phyloP scores from a whole-genome alignment of 2,797 vertebrate genomes.

The Capromys pilorides region DNA sequence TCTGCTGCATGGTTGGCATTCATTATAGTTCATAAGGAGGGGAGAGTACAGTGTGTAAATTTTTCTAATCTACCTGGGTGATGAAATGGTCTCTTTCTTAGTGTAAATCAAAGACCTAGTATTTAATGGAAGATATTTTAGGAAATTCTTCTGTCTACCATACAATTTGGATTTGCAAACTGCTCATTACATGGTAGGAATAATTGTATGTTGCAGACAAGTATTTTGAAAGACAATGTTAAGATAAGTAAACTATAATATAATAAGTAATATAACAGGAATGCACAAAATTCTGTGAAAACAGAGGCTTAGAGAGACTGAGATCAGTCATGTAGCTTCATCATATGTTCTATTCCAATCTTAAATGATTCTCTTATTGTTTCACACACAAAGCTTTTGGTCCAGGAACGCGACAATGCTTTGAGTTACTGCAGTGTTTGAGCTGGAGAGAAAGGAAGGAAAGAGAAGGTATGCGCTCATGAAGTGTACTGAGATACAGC shows the following conservation, averaged over 20 bases:
- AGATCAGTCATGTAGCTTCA: background rate
- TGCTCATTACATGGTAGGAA: background rate
- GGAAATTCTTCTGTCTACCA: background rate
- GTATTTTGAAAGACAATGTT: background rate
- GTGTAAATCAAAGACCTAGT: background rate
- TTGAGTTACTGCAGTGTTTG: background rate
- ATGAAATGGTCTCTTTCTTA: background rate
- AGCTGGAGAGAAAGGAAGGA: background rate
- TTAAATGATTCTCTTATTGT: background rate
- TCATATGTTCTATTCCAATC: background rate
- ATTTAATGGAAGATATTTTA: background rate
- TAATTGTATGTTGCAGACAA: background rate
- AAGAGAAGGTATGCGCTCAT: background rate
- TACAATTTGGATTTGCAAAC: constrained; percentile 30
- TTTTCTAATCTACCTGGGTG: background rate
- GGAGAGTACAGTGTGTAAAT: background rate
- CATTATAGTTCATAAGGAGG: background rate
- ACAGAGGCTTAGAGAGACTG: background rate
- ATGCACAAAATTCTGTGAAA: background rate
- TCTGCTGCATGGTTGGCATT: background rate
- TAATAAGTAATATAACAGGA: background rate
- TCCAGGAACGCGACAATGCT: background rate
- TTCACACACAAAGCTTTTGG: constrained; percentile 3
- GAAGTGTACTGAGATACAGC: background rate
- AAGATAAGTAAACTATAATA: background rate